Percentiles rank a stretch among this genome's conserved stretches.
These are phyloP conservation scores for Diaprepes abbreviatus DNA, from an alignment of 2,888 invertebrate species.

Conservation along the genomic window DNA sequence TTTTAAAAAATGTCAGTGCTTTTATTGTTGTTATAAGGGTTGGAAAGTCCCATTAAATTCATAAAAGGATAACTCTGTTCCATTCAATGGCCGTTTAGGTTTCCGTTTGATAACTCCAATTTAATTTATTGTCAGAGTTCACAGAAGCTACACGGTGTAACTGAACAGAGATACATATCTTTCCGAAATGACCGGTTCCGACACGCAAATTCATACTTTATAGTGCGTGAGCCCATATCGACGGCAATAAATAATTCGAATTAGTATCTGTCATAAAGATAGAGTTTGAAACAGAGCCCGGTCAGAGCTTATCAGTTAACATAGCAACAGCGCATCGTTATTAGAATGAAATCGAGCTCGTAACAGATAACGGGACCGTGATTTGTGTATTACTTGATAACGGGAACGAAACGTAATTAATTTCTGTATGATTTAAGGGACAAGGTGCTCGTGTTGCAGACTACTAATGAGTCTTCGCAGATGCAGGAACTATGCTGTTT, in stretches of 20 bases:
- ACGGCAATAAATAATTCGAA: conserved; percentile 54
- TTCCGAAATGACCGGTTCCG: conserved; percentile 34
- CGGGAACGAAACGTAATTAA: conserved; percentile 66
- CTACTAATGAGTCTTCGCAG: conserved; percentile 30
- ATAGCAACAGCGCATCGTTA: conserved; percentile 58
- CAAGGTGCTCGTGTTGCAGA: conserved; percentile 33
- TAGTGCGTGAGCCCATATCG: conserved; percentile 44
- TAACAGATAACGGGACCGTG: conserved; percentile 63
- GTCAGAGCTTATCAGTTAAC: conserved; percentile 56
- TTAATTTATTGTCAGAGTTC: conserved; percentile 14
- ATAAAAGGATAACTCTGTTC: too few species aligned
- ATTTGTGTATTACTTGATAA: conserved; percentile 67
- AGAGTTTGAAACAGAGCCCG: conserved; percentile 52
- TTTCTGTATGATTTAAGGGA: conserved; percentile 64
- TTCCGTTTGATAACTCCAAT: conserved; percentile 1
- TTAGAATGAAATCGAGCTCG: conserved; percentile 64
- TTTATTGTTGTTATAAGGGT: too few species aligned
- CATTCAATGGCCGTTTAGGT: neutral
- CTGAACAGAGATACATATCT: conserved; percentile 25
- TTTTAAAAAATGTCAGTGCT: too few species aligned
- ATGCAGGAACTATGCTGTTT: conserved; percentile 10
- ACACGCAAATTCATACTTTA: conserved; percentile 39
- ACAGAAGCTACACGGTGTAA: conserved; percentile 25
- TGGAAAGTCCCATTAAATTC: too few species aligned
- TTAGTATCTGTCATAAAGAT: conserved; percentile 56